Percentiles rank a stretch among this genome's conserved stretches.
phyloP scores from a whole-genome alignment of 2,797 vertebrate genomes.

The Urophycis tenuis region DNA sequence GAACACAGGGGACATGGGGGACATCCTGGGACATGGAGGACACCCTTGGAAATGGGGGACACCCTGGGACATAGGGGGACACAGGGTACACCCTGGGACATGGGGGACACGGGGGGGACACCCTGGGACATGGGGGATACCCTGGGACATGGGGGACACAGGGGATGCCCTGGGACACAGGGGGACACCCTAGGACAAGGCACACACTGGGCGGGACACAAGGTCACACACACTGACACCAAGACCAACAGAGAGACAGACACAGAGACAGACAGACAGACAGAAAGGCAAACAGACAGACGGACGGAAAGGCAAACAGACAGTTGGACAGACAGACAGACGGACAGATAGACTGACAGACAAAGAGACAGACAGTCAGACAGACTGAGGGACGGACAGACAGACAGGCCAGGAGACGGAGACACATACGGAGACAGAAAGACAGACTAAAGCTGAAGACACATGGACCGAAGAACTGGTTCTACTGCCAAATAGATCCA shows the following conservation, averaged over 20 bases:
- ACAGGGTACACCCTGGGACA: neutral
- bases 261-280: constrained; percentile 3
- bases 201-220: neutral
- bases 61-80: constrained; percentile 31
- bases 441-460: neutral
- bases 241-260: neutral
- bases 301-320: no score
- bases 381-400: neutral
- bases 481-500: neutral
- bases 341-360: constrained; percentile 11
- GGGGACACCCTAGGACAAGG: no score
- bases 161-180: no score
- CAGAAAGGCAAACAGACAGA: neutral
- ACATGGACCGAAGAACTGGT: neutral
- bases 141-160: no score
- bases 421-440: neutral
- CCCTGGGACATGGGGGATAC: no score
- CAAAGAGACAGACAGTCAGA: neutral
- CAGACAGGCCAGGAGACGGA: neutral
- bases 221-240: neutral
- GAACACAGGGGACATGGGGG: no score
- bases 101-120: no score
- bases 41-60: no score
- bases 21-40: no score
- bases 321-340: constrained; percentile 27